phyloP scores from a whole-genome alignment of 2,113 vertebrate species.

The Pelvicachromis taeniatus region DNA sequence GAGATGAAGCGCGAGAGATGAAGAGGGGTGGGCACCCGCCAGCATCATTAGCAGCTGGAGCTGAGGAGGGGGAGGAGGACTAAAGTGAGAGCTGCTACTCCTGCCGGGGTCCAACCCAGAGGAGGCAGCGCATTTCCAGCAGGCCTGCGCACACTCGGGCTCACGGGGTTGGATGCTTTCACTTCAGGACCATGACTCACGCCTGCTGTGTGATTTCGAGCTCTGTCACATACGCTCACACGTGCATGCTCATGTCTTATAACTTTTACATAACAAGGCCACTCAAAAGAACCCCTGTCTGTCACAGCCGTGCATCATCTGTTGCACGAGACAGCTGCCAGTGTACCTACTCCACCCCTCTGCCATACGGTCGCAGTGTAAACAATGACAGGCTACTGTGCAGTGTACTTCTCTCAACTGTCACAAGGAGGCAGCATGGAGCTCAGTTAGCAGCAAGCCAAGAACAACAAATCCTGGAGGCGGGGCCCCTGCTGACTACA shows the following conservation, averaged over 20 bases:
- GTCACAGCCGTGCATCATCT: neutral
- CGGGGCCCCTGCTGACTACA: slow-evolving; percentile 45
- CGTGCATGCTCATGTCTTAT: neutral
- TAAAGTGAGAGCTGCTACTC: neutral
- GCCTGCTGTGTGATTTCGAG: neutral
- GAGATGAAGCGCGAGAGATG: neutral
- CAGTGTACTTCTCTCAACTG: neutral
- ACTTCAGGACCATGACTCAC: neutral
- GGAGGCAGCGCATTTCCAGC: slow-evolving; percentile 23
- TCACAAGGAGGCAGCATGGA: slow-evolving; percentile 62
- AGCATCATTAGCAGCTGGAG: slow-evolving; percentile 2
- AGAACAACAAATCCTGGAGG: slow-evolving; percentile 67
- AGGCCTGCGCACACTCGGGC: neutral
- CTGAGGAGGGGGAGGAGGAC: neutral
- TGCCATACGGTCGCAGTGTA: neutral
- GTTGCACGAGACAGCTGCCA: slow-evolving; percentile 6
- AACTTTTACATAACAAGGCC: neutral
- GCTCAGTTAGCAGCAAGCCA: slow-evolving; percentile 34
- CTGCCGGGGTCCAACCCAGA: neutral
- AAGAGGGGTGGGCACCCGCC: neutral
- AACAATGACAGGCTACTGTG: slow-evolving; percentile 26
- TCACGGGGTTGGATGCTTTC: neutral
- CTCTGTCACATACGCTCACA: neutral
- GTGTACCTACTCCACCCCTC: slow-evolving; percentile 28
- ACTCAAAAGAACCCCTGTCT: neutral